Evolutionary conservation across 2,888 invertebrate species (phyloP), one percentile per base, ranked within the genome.

Genomic region (Ochropleura leucogaster): DNA sequence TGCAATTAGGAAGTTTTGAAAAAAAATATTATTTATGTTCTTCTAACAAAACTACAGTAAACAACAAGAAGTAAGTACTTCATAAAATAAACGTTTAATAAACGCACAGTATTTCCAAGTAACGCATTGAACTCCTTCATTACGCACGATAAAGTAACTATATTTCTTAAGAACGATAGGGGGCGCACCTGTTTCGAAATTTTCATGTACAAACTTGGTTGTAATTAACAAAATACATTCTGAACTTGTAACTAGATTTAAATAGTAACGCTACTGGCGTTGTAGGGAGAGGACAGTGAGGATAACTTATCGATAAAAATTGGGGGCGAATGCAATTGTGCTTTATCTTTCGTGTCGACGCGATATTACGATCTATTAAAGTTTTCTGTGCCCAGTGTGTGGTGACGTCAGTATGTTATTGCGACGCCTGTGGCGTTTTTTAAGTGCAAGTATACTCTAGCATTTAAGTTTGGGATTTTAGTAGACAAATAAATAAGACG

Each of bases 151-250:
- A 91, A 93, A 88, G 85, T 91, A 89, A 90, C 91, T 87, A 89
- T 92, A 93, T 91, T 93, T 93, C 92, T 92, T 91, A 85, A 86
- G 88, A 84, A 85, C 81, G 74, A 57, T 62, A 59, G 86, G 87
- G 87, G 83, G 86, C 92, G 86, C 95, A 94, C 94, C 94, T 95
- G 95, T 88, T 90, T 86, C 86, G 87, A 94, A 94, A 95, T 95
- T 95, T 96, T 96, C 95, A 93, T 95, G 94, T 93, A 89, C 91
- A 91, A 94, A 94, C 94, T 95, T 93, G 92, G 92, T 92, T 93
- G 95, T 96, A 96, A 96, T 96, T 95, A 94, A 95, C 95, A 95
- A 95, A 96, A 96, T 95, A 95, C 95, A 96, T 96, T 96, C 95
- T 93, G 91, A 96, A 96, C 95, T 96, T 95, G 95, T 96, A 96